Evolutionary conservation across 2,888 invertebrate species (phyloP).

Genomic region (Parnassius apollo): DNA sequence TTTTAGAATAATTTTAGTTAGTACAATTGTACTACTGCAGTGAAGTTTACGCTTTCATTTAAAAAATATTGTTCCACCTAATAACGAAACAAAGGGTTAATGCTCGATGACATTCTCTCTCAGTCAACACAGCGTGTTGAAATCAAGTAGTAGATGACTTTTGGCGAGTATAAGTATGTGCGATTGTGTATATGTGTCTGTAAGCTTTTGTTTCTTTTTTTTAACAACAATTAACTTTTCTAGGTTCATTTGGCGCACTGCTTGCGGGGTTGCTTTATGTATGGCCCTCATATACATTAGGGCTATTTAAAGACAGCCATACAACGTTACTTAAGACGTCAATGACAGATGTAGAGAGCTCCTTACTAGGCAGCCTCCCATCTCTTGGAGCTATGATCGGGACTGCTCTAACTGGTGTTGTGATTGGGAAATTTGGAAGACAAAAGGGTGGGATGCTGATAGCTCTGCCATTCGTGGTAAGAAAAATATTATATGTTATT

Average conservation of each 20-base stretch:
- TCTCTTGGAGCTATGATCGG: slow-evolving; percentile 77
- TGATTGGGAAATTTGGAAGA: slow-evolving; percentile 77
- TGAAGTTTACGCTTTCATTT: too few species aligned
- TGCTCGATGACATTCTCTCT: too few species aligned
- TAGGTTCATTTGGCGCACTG: slow-evolving; percentile 56
- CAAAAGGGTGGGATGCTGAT: slow-evolving; percentile 76
- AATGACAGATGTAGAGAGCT: slow-evolving; percentile 69
- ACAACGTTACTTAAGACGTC: slow-evolving; percentile 64
- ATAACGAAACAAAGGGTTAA: too few species aligned
- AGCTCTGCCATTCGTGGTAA: slow-evolving; percentile 73
- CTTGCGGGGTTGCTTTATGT: slow-evolving; percentile 65
- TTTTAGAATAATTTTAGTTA: too few species aligned
- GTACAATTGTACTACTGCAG: too few species aligned
- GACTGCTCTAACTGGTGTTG: slow-evolving; percentile 64
- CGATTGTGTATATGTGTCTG: too few species aligned
- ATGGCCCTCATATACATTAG: slow-evolving; percentile 82
- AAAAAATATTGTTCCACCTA: too few species aligned
- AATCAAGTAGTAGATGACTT: too few species aligned
- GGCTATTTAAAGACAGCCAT: slow-evolving; percentile 57
- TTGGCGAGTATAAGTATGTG: too few species aligned
- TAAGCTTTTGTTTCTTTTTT: too few species aligned
- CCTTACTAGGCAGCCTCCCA: slow-evolving; percentile 79
- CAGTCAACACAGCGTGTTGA: too few species aligned
- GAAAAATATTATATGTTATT: slow-evolving; percentile 29
- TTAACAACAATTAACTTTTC: slow-evolving; percentile 28